phyloP scores from a whole-genome alignment of 2,888 invertebrate genomes.

The Eremobia ochroleuca region DNA sequence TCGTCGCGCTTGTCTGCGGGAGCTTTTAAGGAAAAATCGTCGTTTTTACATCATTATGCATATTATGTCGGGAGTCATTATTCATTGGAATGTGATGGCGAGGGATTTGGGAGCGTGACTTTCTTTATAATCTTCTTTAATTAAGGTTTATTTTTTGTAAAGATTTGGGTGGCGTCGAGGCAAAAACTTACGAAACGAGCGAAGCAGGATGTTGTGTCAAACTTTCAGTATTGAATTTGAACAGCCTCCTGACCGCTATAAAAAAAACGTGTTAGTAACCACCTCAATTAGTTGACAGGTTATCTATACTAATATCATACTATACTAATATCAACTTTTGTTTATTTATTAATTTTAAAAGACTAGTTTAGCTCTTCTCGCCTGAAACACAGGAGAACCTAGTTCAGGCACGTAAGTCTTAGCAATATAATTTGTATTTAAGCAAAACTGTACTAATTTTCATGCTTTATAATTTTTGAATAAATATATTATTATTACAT shows the following conservation, averaged over 20 bases:
- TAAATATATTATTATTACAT: not conserved
- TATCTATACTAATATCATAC: too few relatives aligned
- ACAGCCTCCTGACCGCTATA: not conserved
- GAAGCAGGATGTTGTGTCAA: not conserved
- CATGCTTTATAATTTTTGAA: too few relatives aligned
- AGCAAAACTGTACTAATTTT: too few relatives aligned
- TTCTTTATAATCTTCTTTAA: conserved; percentile 36
- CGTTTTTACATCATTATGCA: conserved; percentile 60
- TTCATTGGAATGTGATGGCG: conserved; percentile 55
- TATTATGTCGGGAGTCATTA: conserved; percentile 50
- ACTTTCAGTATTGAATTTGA: not conserved
- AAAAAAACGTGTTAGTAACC: not conserved
- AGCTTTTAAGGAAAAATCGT: conserved; percentile 30
- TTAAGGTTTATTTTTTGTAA: conserved; percentile 33
- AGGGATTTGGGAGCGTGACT: conserved; percentile 54
- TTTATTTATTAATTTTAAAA: too few relatives aligned
- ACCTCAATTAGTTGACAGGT: not conserved
- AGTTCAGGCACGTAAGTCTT: too few relatives aligned
- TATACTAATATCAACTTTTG: too few relatives aligned
- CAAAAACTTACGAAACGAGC: conserved; percentile 16
- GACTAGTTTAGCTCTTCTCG: too few relatives aligned
- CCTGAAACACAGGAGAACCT: too few relatives aligned
- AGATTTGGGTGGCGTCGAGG: not conserved
- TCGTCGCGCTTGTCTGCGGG: not conserved
- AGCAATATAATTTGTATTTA: too few relatives aligned